Conservation (phyloP, 2,888 invertebrate genomes). For the Cartodere bifasciata region DNA sequence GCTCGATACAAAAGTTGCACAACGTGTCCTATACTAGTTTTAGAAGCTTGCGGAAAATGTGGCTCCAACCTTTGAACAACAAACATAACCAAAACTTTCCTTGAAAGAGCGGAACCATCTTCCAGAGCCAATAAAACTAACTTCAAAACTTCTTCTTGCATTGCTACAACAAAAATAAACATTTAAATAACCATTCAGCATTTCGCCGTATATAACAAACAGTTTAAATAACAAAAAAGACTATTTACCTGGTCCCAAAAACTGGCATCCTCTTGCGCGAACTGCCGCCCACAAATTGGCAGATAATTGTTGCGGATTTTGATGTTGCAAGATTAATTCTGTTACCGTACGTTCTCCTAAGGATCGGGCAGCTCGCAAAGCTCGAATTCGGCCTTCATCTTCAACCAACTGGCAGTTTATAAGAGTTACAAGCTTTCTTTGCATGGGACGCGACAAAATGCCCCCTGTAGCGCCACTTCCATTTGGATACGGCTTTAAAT, state of each 20-base stretch:
- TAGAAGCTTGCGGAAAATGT: conserved; percentile 92
- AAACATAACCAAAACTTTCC: conserved; percentile 95
- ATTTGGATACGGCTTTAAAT: conserved; percentile 70
- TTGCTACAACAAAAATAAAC: conserved; percentile 42
- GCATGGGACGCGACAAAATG: conserved; percentile 80
- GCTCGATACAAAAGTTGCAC: conserved; percentile 95
- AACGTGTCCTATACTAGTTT: conserved; percentile 98
- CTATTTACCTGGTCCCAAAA: conserved; percentile 70
- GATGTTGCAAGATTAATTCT: conserved; percentile 86
- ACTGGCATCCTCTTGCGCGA: conserved; percentile 92
- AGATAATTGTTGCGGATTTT: conserved; percentile 88
- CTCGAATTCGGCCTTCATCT: conserved; percentile 71
- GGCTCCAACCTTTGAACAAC: conserved; percentile 94
- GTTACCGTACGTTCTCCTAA: conserved; percentile 90
- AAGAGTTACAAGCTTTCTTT: conserved; percentile 83
- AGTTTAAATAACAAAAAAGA: conserved; percentile 1
- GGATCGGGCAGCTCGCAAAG: conserved; percentile 76
- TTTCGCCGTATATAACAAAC: too few species aligned
- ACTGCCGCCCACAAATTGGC: conserved; percentile 97
- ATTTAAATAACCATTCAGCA: background rate
- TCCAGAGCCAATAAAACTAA: conserved; percentile 87
- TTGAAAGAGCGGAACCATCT: conserved; percentile 86
- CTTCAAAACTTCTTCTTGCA: conserved; percentile 97
- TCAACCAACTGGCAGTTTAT: conserved; percentile 88
- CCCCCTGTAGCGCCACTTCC: conserved; percentile 34